Evolutionary conservation across 2,113 vertebrate genomes (phyloP), one percentile per base, ranked within the genome.

Genomic region (Gorilla gorilla): DNA sequence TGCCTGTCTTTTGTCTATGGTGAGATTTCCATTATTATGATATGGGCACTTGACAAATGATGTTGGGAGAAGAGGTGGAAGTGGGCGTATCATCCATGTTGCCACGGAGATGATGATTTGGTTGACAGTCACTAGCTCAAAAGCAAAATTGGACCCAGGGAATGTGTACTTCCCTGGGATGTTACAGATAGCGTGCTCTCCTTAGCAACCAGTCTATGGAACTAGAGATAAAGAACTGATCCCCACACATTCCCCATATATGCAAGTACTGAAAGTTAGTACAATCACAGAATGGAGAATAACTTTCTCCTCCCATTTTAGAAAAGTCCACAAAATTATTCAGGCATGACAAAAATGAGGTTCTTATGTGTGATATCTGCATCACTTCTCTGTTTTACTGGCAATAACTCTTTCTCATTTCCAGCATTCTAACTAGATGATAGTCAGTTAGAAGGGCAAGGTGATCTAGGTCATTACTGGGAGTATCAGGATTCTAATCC

Each of bases 71-170:
- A 94, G 92, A 96, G 75, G 79, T 45, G n/a, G 61, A 86, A 91
- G 89, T 89, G 86, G 90, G 50, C 68, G 14, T 68, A 61, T 0
- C 83, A 55, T 66, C 93, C 72, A 10, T 9, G 95, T 96, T 97
- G 85, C 85, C 85, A 95, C 97, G 88, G 98, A 97, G 80, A 98
- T 8, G 11, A 40, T 45, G 61, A 57, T 96, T 89, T 89, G 50
- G 55, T 82, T 93, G 96, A 88, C 38, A 70, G 92, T 86, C 25
- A 32, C 81, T 48, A 68, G n/a, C 40, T 90, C 43, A 61, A 64
- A 72, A 89, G 59, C 76, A 79, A 92, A 92, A 82, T 38, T 61
- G 70, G 88, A 66, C 76, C 85, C 55, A 50, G 64, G 76, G 75
- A 66, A 43, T 35, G 32, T 72, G 61, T 57, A 23, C 25, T 59